phyloP scores from a whole-genome alignment of 2,888 invertebrate species.

The Galeopsomyia nigrocyanea region DNA sequence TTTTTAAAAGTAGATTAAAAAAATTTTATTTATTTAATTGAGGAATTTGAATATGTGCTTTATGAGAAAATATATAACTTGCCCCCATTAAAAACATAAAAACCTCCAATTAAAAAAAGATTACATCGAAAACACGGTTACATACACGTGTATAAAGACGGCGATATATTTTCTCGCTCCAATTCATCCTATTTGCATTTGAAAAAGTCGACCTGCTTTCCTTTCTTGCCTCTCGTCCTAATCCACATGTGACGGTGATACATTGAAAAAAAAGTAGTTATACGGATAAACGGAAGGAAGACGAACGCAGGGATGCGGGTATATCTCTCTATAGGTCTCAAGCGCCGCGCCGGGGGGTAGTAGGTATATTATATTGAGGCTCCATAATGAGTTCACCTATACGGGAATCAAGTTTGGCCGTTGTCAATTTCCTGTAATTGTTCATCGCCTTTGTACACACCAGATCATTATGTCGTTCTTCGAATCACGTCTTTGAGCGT shows the following conservation, averaged over 20 bases:
- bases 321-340: neutral
- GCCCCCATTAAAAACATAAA: too few species aligned
- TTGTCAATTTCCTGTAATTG: neutral
- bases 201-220: neutral
- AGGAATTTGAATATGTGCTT: too few species aligned
- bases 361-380: neutral
- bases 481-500: neutral
- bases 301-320: neutral
- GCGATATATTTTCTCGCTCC: too few species aligned
- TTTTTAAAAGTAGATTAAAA: too few species aligned
- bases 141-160: too few species aligned
- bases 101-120: slow-evolving; percentile 34
- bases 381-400: slow-evolving; percentile 13
- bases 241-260: too few species aligned
- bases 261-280: slow-evolving; percentile 1
- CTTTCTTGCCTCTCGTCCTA: too few species aligned
- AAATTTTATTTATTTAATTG: too few species aligned
- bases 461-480: neutral
- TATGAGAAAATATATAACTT: too few species aligned
- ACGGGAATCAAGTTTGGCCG: neutral
- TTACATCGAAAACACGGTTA: slow-evolving; percentile 4
- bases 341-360: slow-evolving; percentile 11
- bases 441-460: neutral
- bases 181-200: too few species aligned
- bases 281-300: neutral